Evolutionary conservation across 1,140 invertebrate species (phyloP), one percentile per base, ranked within the genome.

Genomic region (Dreissena polymorpha): DNA sequence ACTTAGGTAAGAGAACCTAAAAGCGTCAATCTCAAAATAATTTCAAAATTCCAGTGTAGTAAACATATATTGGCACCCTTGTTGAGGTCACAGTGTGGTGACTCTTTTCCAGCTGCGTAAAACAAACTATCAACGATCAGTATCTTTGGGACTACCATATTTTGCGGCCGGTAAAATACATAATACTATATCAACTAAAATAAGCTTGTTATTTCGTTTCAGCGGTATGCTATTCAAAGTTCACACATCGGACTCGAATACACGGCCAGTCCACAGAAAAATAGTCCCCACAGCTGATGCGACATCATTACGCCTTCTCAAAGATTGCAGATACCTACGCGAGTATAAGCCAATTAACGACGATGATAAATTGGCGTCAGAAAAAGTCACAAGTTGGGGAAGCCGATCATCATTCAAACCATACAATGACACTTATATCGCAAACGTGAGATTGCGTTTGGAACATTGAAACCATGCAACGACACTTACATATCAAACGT

Each of bases 161-260:
- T 39, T 39, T 39, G 39, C n/a, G n/a, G 67, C 67, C 14, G n/a
- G 16, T 3, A 16, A 68, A 39, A 27, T 27, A 2, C 25, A 18
- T 68, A 25, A 27, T 6, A 25, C 16, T 16, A 68, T 21, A 14
- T 1, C 29, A n/a, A 27, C 18, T 21, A 39, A 6, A 2, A 27
- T 68, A 1, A 25, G 18, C 16, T 3, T 68, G 67, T 14, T 1
- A 39, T 39, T 39, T 39, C 72, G 21, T 65, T 81, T 10, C 71
- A 82, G 79, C 25, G 63, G 65, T 68, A 29, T 80, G 68, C 25
- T 82, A 65, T 82, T 82, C 74, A 82, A 82, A 73, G 79, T 82
- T 73, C 50, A 82, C 21, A 14, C 64, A 68, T 25, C 79, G 79
- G 71, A 82, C 39, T 60, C 57, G 39, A n/a, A 60, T n/a, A 64